Evolutionary conservation across 2,797 vertebrate species (phyloP).

Genomic region (Morus bassanus): DNA sequence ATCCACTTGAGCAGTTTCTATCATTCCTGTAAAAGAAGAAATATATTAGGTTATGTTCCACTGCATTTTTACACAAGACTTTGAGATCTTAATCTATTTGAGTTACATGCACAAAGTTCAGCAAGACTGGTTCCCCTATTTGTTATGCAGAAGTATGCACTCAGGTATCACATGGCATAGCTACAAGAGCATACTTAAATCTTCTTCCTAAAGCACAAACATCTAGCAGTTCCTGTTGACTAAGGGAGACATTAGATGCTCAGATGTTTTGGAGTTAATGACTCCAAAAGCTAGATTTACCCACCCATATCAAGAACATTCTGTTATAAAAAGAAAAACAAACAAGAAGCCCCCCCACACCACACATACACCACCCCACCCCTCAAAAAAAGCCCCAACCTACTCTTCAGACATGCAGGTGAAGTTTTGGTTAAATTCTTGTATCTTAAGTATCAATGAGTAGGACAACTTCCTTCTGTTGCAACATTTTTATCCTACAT

Average conservation of each 20-base stretch:
- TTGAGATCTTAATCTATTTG: background rate
- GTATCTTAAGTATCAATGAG: background rate
- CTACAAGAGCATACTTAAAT: background rate
- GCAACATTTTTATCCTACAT: background rate
- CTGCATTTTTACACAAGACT: background rate
- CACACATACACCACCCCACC: background rate
- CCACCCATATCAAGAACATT: background rate
- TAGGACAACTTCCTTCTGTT: background rate
- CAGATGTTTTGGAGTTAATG: background rate
- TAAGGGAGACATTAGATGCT: background rate
- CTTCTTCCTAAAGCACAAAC: background rate
- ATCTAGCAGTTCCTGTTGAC: background rate
- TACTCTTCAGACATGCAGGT: background rate
- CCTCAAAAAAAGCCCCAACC: background rate
- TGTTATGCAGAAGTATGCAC: background rate
- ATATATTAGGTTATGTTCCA: background rate
- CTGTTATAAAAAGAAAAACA: background rate
- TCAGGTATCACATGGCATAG: background rate
- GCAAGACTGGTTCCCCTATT: background rate
- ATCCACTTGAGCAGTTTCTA: conserved; percentile 94
- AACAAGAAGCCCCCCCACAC: background rate
- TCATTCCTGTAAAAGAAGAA: conserved; percentile 86
- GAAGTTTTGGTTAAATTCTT: background rate
- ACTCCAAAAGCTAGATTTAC: background rate
- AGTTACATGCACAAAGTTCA: background rate